Evolutionary conservation across 2,888 invertebrate species (phyloP).

Genomic region (Dyspetes luteomarginatus): DNA sequence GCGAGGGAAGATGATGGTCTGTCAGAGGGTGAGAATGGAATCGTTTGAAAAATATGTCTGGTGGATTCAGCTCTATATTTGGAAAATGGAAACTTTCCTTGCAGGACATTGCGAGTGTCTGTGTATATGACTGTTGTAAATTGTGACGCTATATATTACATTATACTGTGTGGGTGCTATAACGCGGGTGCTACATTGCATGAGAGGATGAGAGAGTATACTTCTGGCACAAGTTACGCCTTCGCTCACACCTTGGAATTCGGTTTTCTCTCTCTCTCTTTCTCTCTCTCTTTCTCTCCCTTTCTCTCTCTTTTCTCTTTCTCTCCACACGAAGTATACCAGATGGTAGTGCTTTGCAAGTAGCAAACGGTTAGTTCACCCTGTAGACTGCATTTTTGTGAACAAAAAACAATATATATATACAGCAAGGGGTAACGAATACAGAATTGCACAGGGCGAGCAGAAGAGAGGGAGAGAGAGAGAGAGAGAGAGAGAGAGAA

Average conservation of each 20-base stretch:
- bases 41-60: not conserved
- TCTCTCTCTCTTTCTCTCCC: conserved; percentile 4
- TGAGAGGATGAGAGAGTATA: conserved; percentile 54
- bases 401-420: conserved; percentile 44
- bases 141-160: conserved; percentile 53
- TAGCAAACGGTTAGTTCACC: conserved; percentile 44
- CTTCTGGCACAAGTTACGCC: conserved; percentile 62
- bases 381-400: conserved; percentile 49
- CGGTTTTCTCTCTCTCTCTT: not conserved
- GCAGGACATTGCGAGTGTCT: conserved; percentile 40
- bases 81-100: conserved; percentile 61
- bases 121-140: conserved; percentile 23
- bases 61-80: conserved; percentile 54
- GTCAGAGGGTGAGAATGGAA: not conserved
- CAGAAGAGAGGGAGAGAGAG: conserved; percentile 18
- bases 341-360: conserved; percentile 43
- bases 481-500: conserved; percentile 27
- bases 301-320: not conserved
- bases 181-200: conserved; percentile 47
- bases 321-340: conserved; percentile 6
- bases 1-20: not conserved
- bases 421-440: conserved; percentile 26
- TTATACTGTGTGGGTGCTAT: conserved; percentile 29
- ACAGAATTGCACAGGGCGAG: conserved; percentile 17
- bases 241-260: conserved; percentile 49